These are phyloP conservation scores for Eulimnadia texana DNA, from an alignment of 1,140 invertebrate genomes.

Conservation along the genomic window DNA sequence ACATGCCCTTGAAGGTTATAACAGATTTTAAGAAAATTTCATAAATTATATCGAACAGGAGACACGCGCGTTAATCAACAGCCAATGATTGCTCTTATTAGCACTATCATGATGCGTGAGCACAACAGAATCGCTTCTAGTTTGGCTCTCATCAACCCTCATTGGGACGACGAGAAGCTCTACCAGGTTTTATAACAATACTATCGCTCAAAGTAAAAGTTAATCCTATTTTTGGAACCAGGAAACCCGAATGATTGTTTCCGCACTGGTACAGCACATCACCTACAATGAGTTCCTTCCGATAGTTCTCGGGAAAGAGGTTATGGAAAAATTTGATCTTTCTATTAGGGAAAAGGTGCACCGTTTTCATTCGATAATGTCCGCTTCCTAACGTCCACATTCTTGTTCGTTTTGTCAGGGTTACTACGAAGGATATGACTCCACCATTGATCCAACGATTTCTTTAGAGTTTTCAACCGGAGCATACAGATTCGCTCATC, in stretches of 20 bases:
- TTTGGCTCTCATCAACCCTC: slow-evolving; percentile 32
- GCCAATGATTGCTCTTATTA: slow-evolving; percentile 45
- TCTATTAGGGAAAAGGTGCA: slow-evolving; percentile 18
- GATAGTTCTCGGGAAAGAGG: slow-evolving; percentile 35
- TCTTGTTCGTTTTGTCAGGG: slow-evolving; percentile 27
- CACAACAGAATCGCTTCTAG: slow-evolving; percentile 34
- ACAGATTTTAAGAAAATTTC: slow-evolving; percentile 16
- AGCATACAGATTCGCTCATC: slow-evolving; percentile 40
- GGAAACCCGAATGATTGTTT: slow-evolving; percentile 36
- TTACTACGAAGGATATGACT: slow-evolving; percentile 32
- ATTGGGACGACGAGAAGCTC: slow-evolving; percentile 39
- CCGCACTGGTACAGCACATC: slow-evolving; percentile 38
- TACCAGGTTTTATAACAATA: slow-evolving; percentile 32
- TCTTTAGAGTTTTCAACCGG: slow-evolving; percentile 29
- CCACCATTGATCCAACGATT: slow-evolving; percentile 23
- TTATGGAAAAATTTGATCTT: slow-evolving; percentile 27
- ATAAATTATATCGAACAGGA: slow-evolving; percentile 21
- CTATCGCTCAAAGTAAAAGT: background rate
- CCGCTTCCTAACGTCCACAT: no score
- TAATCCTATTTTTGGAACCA: slow-evolving; percentile 19
- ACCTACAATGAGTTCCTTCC: slow-evolving; percentile 42
- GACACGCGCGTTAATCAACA: slow-evolving; percentile 39
- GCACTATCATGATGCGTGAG: slow-evolving; percentile 34
- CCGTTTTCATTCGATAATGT: no score
- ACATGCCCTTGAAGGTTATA: background rate